phyloP scores from a whole-genome alignment of 2,113 vertebrate species.

The Dromaius novaehollandiae region DNA sequence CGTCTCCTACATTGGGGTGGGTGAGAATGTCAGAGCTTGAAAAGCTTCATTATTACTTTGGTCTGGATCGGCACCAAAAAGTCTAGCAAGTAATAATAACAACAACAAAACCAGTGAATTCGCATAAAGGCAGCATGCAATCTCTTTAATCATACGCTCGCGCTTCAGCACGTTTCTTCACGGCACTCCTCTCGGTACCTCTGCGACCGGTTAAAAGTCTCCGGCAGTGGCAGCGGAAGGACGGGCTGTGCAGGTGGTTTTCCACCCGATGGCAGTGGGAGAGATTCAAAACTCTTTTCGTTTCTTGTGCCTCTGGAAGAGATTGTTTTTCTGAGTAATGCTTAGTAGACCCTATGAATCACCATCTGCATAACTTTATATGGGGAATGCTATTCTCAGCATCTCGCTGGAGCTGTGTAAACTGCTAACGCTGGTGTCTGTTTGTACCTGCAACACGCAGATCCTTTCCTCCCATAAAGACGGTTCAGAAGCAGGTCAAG shows the following conservation, averaged over 20 bases:
- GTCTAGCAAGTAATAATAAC: no score
- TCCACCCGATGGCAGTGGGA: neutral
- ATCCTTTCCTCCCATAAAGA: neutral
- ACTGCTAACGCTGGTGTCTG: neutral
- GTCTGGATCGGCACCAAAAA: neutral
- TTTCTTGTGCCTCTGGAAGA: conserved; percentile 8
- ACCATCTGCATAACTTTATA: conserved; percentile 64
- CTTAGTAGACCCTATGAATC: conserved; percentile 49
- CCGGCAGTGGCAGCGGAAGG: neutral
- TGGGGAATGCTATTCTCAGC: conserved; percentile 65
- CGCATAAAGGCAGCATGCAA: neutral
- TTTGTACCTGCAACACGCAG: neutral
- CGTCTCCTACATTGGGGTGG: neutral
- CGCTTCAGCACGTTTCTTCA: accelerated
- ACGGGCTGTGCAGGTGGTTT: conserved; percentile 5
- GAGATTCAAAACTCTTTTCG: conserved; percentile 35
- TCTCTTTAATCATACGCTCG: neutral
- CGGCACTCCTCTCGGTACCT: neutral
- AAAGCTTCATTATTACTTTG: accelerated
- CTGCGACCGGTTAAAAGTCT: neutral
- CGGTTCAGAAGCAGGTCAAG: conserved; percentile 9
- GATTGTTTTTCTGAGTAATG: conserved; percentile 50
- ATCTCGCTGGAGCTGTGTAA: neutral
- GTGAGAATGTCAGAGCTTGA: accelerated
- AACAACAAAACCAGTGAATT: neutral